phyloP scores from a whole-genome alignment of 2,888 invertebrate genomes.

The Imbricaverruca yamaguchii region DNA sequence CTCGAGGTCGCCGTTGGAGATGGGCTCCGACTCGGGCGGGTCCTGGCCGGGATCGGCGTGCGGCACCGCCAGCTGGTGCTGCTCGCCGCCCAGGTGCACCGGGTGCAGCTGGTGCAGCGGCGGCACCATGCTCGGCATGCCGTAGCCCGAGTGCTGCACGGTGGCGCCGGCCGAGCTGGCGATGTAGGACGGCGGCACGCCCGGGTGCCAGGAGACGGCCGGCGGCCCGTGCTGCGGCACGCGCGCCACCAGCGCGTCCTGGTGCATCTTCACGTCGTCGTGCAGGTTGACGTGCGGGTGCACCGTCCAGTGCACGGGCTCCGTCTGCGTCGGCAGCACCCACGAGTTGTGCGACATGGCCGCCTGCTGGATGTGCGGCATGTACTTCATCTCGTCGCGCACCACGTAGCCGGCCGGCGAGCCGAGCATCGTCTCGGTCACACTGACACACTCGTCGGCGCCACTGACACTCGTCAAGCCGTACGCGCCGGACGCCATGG shows the following conservation, averaged over 20 bases:
- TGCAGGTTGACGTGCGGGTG: slow-evolving; percentile 58
- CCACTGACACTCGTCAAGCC: neutral
- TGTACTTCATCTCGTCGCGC: slow-evolving; percentile 73
- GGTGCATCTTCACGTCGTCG: slow-evolving; percentile 46
- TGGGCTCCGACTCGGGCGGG: slow-evolving; percentile 78
- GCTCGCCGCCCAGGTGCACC: slow-evolving; percentile 48
- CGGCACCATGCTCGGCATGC: slow-evolving; percentile 62
- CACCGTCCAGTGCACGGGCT: slow-evolving; percentile 54
- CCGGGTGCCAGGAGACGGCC: slow-evolving; percentile 81
- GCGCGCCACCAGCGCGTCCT: slow-evolving; percentile 42
- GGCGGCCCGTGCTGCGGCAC: slow-evolving; percentile 50
- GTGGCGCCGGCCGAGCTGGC: slow-evolving; percentile 54
- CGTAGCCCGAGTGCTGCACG: slow-evolving; percentile 52
- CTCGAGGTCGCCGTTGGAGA: slow-evolving; percentile 95
- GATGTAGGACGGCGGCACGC: slow-evolving; percentile 72
- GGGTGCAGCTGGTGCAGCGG: slow-evolving; percentile 51
- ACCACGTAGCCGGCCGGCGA: slow-evolving; percentile 31
- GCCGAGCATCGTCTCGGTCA: slow-evolving; percentile 32
- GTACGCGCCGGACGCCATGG: slow-evolving; percentile 19
- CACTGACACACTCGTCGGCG: slow-evolving; percentile 12
- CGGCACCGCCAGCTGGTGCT: slow-evolving; percentile 43
- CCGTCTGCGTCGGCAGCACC: slow-evolving; percentile 54
- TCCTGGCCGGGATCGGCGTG: slow-evolving; percentile 39
- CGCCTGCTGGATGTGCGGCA: slow-evolving; percentile 69
- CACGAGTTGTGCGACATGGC: slow-evolving; percentile 73